Conservation (phyloP, 2,888 invertebrate species). For the Dynastes tityus region DNA sequence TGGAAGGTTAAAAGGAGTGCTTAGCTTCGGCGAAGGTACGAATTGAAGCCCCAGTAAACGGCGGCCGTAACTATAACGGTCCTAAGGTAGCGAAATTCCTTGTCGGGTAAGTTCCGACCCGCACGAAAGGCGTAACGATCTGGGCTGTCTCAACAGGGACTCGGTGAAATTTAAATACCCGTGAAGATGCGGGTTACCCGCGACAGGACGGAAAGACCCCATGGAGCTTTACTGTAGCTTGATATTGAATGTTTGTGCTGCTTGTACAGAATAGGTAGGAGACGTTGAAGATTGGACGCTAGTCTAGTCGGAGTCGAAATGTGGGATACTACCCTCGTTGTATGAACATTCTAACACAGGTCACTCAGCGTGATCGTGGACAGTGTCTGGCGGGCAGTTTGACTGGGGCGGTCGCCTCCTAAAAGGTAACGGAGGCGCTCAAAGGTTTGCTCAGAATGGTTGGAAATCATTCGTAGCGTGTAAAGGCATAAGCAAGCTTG, state of each 20-base stretch:
- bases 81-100: too few species aligned
- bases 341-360: neutral
- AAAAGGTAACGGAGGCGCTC: too few species aligned
- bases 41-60: conserved; percentile 26
- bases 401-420: too few species aligned
- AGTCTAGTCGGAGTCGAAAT: neutral
- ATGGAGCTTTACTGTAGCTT: conserved; percentile 58
- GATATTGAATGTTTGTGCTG: conserved; percentile 34
- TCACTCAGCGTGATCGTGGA: neutral
- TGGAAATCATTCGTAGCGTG: neutral
- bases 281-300: too few species aligned
- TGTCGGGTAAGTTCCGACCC: conserved; percentile 60
- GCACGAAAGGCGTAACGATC: too few species aligned
- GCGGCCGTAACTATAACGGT: too few species aligned
- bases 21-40: conserved; percentile 27
- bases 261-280: neutral
- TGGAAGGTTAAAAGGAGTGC: conserved; percentile 7
- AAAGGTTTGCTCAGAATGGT: too few species aligned
- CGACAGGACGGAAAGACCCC: conserved; percentile 56
- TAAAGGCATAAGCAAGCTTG: neutral
- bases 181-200: conserved; percentile 56
- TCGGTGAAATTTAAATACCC: conserved; percentile 55
- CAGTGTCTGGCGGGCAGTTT: conserved; percentile 57
- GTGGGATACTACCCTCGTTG: too few species aligned
- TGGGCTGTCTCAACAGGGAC: conserved; percentile 54